Evolutionary conservation across 2,888 invertebrate species (phyloP).

Genomic region (Cryptus armator): DNA sequence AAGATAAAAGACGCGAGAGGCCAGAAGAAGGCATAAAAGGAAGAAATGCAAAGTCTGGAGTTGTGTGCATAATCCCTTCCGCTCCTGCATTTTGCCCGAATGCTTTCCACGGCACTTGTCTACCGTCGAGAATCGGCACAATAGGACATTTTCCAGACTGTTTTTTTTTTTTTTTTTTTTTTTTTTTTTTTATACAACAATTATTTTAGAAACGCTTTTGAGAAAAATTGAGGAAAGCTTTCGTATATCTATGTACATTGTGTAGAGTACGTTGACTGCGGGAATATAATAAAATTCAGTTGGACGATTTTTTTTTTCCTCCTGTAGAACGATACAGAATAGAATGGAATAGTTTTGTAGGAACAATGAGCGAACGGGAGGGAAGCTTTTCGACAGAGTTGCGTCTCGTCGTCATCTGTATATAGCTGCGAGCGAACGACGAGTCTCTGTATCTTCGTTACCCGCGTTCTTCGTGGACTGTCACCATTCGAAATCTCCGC

Average conservation of each 20-base stretch:
- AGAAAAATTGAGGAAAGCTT: neutral
- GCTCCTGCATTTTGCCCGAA: neutral
- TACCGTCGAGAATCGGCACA: constrained; percentile 8
- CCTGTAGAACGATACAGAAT: neutral
- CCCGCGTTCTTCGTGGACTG: constrained; percentile 13
- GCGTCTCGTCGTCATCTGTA: constrained; percentile 10
- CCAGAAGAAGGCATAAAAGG: constrained; percentile 6
- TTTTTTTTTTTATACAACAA: constrained; percentile 5
- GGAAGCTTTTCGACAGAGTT: constrained; percentile 53
- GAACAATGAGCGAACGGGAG: constrained; percentile 39
- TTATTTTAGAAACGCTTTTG: neutral
- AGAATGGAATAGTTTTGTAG: constrained; percentile 22
- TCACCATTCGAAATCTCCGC: constrained; percentile 47
- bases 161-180: neutral
- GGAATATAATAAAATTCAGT: constrained; percentile 1
- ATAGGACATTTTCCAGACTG: neutral
- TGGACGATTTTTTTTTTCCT: constrained; percentile 18
- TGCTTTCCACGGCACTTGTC: neutral
- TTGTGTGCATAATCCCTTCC: constrained; percentile 53
- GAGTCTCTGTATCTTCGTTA: constrained; percentile 5
- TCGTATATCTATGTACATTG: neutral
- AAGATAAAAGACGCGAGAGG: constrained; percentile 23
- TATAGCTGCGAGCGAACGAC: constrained; percentile 19
- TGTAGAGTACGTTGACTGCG: neutral
- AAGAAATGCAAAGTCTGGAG: constrained; percentile 53